A percentile compares a stretch with the other conserved stretches of the same genome.
phyloP scores from a whole-genome alignment of 2,113 vertebrate genomes.

The Callaeas wilsoni region DNA sequence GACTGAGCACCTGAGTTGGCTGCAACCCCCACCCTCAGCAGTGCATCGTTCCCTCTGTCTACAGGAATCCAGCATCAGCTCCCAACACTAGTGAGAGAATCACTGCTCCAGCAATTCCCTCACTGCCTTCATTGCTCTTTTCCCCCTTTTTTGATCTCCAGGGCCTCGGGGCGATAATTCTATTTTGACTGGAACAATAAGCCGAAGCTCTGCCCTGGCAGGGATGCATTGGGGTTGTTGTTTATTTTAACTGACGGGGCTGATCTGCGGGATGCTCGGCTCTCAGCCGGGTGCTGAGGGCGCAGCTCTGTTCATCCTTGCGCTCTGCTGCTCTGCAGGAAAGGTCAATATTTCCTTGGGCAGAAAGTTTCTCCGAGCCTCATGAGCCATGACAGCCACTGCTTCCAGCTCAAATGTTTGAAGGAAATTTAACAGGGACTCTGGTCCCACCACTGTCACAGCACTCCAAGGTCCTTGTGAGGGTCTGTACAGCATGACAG shows the following conservation, averaged over 20 bases:
- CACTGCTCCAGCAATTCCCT: neutral
- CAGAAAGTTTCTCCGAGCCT: neutral
- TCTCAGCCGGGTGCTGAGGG: neutral
- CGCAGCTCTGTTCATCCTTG: neutral
- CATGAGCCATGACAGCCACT: accelerated
- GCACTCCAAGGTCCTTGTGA: accelerated
- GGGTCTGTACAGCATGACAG: neutral
- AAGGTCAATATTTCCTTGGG: neutral
- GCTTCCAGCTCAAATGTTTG: neutral
- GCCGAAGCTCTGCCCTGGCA: constrained; percentile 7
- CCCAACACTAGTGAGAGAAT: neutral
- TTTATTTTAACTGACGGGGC: neutral
- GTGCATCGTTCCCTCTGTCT: neutral
- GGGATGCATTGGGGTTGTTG: neutral
- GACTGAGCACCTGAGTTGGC: accelerated
- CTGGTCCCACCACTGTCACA: neutral
- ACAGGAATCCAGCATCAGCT: neutral
- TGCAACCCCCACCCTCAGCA: accelerated
- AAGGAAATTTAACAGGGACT: neutral
- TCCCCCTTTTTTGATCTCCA: neutral
- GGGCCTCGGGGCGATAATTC: constrained; percentile 32
- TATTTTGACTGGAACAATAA: constrained; percentile 55
- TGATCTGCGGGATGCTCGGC: neutral
- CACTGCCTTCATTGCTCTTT: neutral
- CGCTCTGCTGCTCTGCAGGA: neutral